Conservation (phyloP, 2,888 invertebrate species). For the Molanna angustata region DNA sequence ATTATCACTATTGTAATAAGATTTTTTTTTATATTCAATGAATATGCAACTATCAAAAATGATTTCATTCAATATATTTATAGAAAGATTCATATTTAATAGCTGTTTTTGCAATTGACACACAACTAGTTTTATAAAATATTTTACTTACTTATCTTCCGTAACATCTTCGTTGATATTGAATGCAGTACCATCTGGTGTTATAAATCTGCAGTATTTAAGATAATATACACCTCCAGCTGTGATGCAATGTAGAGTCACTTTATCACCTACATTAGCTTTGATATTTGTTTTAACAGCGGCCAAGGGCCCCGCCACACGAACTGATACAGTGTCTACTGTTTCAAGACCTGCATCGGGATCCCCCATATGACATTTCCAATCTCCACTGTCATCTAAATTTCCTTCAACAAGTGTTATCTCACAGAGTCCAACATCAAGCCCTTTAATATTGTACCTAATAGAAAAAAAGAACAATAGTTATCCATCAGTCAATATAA, state of each 20-base stretch:
- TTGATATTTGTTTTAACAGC: slow-evolving; percentile 40
- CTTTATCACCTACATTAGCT: slow-evolving; percentile 36
- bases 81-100: too few relatives aligned
- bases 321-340: slow-evolving; percentile 41
- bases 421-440: slow-evolving; percentile 48
- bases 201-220: slow-evolving; percentile 51
- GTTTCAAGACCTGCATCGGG: slow-evolving; percentile 43
- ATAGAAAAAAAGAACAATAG: neutral
- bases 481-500: too few relatives aligned
- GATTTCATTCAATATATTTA: too few relatives aligned
- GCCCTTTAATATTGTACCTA: slow-evolving; percentile 48
- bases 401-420: slow-evolving; percentile 44
- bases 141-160: slow-evolving; percentile 40
- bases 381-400: slow-evolving; percentile 43
- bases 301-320: slow-evolving; percentile 49
- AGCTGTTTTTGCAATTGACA: too few relatives aligned
- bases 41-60: too few relatives aligned
- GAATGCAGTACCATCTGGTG: slow-evolving; percentile 45
- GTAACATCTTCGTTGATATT: slow-evolving; percentile 45
- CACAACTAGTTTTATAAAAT: slow-evolving; percentile 18
- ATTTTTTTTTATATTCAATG: too few relatives aligned
- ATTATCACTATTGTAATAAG: too few relatives aligned
- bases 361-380: slow-evolving; percentile 54
- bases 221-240: slow-evolving; percentile 45
- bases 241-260: slow-evolving; percentile 46